Evolutionary conservation across 2,797 vertebrate species (phyloP).

Genomic region (Delichon dasypus): DNA sequence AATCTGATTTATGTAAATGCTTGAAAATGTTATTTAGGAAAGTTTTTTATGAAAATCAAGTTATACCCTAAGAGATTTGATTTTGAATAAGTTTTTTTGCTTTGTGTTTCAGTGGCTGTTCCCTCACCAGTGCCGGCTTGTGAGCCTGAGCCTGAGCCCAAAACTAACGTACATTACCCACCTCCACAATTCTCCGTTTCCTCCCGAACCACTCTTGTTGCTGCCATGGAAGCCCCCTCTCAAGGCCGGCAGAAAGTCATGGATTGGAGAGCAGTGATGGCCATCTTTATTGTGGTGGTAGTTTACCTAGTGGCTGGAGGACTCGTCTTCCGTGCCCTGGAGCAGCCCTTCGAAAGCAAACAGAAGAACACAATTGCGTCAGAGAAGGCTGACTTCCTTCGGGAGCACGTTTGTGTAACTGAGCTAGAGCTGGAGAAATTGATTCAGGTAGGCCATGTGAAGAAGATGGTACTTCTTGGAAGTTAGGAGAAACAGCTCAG

Average conservation of each 20-base stretch:
- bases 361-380: conserved; percentile 89
- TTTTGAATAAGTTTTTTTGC: neutral
- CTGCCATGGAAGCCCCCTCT: conserved; percentile 87
- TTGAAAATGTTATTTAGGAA: neutral
- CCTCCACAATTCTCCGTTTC: conserved; percentile 83
- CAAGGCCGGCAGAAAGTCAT: conserved; percentile 89
- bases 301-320: conserved; percentile 91
- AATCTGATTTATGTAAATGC: neutral
- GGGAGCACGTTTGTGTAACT: conserved; percentile 87
- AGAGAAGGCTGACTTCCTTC: conserved; percentile 90
- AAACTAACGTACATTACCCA: conserved; percentile 80
- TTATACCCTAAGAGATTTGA: neutral
- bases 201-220: conserved; percentile 87
- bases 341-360: conserved; percentile 90
- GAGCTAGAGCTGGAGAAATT: conserved; percentile 87
- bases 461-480: neutral
- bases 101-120: conserved; percentile 85
- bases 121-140: conserved; percentile 80
- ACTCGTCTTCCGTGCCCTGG: conserved; percentile 88
- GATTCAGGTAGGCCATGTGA: conserved; percentile 84
- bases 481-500: neutral
- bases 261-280: conserved; percentile 98
- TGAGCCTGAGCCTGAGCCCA: conserved; percentile 83
- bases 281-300: conserved; percentile 93
- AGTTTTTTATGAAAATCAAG: neutral